A percentile compares a stretch with the other conserved stretches of the same genome.
Evolutionary conservation across 2,113 vertebrate species (phyloP).

Genomic region (Archocentrus centrarchus): DNA sequence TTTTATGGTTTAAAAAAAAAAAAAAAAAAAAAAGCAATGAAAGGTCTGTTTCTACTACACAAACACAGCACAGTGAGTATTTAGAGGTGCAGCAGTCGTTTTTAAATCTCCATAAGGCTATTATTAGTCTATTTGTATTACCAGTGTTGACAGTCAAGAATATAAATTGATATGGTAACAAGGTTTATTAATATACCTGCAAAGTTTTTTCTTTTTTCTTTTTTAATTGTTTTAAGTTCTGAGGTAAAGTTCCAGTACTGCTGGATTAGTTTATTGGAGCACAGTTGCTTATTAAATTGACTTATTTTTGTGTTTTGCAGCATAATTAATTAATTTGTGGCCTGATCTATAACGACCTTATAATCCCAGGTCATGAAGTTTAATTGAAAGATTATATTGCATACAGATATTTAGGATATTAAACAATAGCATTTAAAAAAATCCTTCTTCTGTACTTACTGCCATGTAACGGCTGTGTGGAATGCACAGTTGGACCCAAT

Average conservation of each 20-base stretch:
- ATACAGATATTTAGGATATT: background rate
- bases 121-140: background rate
- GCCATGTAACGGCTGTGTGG: too few species aligned
- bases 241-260: background rate
- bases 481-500: too few species aligned
- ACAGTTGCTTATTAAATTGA: background rate
- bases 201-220: too few species aligned
- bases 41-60: background rate
- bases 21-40: background rate
- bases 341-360: background rate
- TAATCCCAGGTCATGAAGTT: background rate
- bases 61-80: background rate
- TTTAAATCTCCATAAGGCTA: background rate
- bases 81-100: background rate
- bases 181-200: background rate
- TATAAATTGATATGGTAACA: background rate
- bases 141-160: background rate
- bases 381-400: slow-evolving; percentile 9
- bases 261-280: background rate
- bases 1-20: background rate
- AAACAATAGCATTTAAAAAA: background rate
- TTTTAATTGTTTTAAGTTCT: background rate
- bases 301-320: background rate
- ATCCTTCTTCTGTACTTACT: background rate
- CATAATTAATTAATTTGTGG: background rate